phyloP scores from a whole-genome alignment of 2,113 vertebrate genomes.

The Amblyornis subalaris region DNA sequence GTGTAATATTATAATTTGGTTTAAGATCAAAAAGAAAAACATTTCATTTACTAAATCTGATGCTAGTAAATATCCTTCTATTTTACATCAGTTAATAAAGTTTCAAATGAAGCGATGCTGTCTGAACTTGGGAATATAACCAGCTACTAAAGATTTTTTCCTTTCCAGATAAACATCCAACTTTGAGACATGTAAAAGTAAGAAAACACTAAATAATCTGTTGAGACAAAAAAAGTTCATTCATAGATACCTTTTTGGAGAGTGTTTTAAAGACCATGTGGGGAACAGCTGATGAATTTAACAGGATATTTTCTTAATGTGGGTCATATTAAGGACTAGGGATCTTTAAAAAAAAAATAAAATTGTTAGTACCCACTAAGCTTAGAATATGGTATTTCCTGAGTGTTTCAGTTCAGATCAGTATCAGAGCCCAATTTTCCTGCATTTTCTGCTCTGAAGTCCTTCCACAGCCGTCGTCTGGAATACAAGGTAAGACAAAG shows the following conservation, averaged over 20 bases:
- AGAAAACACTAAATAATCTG: constrained; percentile 35
- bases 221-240: neutral
- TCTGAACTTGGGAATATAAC: neutral
- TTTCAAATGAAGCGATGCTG: neutral
- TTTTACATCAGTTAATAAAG: neutral
- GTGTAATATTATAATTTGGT: neutral
- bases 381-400: constrained; percentile 62
- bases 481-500: neutral
- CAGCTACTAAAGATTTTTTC: constrained; percentile 4
- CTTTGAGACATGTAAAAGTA: neutral
- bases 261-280: constrained; percentile 52
- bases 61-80: neutral
- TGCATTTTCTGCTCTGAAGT: constrained; percentile 36
- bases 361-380: neutral
- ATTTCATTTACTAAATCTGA: neutral
- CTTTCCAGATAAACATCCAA: constrained; percentile 16
- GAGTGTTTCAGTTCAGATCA: constrained; percentile 51
- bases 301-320: constrained; percentile 62
- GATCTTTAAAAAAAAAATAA: constrained; percentile 26
- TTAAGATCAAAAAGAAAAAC: neutral
- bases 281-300: constrained; percentile 66
- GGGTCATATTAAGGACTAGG: constrained; percentile 57
- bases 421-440: constrained; percentile 42
- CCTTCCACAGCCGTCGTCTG: neutral
- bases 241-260: constrained; percentile 47